Evolutionary conservation across 2,888 invertebrate genomes (phyloP).

Genomic region (Drosophila borborema): DNA sequence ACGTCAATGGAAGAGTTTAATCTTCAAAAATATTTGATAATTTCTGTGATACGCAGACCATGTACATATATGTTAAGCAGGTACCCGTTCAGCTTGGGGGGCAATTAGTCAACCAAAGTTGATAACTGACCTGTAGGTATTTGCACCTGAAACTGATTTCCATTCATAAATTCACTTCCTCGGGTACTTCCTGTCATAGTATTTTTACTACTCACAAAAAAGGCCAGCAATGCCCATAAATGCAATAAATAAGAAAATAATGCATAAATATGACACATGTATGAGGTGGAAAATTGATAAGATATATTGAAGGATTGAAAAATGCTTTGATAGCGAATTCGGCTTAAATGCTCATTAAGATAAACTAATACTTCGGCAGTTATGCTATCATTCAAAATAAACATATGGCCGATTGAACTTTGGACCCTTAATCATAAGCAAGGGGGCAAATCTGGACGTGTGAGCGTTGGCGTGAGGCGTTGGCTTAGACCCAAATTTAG

Average conservation of each 20-base stretch:
- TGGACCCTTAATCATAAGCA: slow-evolving; percentile 68
- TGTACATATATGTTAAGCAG: slow-evolving; percentile 5
- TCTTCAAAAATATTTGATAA: slow-evolving; percentile 23
- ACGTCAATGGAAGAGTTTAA: slow-evolving; percentile 48
- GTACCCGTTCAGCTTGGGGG: slow-evolving; percentile 7
- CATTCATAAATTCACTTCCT: slow-evolving; percentile 55
- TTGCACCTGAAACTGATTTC: slow-evolving; percentile 6
- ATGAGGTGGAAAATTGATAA: slow-evolving; percentile 10
- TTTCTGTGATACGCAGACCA: not conserved
- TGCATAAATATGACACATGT: slow-evolving; percentile 48
- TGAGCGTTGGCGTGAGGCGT: slow-evolving; percentile 32
- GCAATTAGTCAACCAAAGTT: slow-evolving; percentile 19
- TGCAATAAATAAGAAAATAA: slow-evolving; percentile 51
- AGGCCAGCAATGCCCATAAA: not conserved
- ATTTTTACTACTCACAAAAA: slow-evolving; percentile 23
- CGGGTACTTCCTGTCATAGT: slow-evolving; percentile 33
- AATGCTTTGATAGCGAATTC: slow-evolving; percentile 45
- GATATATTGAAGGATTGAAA: slow-evolving; percentile 8
- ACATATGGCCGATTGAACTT: slow-evolving; percentile 54
- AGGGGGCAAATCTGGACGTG: slow-evolving; percentile 11
- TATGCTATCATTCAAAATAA: slow-evolving; percentile 66
- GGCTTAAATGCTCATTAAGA: slow-evolving; percentile 47
- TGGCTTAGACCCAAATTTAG: slow-evolving; percentile 9
- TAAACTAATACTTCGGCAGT: slow-evolving; percentile 36
- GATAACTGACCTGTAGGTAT: slow-evolving; percentile 47